Evolutionary conservation across 2,888 invertebrate species (phyloP), one percentile per base, ranked within the genome.

Genomic region (Theretra japonica): DNA sequence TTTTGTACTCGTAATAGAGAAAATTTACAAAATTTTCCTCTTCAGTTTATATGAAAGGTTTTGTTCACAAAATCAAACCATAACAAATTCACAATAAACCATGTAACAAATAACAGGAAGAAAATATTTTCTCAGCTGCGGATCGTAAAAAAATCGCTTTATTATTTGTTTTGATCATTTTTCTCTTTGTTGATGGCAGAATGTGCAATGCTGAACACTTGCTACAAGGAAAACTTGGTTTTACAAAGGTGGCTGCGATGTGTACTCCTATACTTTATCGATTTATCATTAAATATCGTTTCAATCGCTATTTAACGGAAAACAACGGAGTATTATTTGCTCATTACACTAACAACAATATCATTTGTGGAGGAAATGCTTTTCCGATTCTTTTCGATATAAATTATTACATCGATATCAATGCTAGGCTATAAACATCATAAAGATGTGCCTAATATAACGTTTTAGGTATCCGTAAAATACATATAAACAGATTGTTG

Each of bases 161-260:
- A 77, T 79, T 80, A 79, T 79, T 73, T 73, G 72, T 57, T 71
- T 75, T 75, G 75, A 76, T 75, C 79, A 77, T 73, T 76, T 71
- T 71, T 74, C 73, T 77, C 70, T 57, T 73, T 68, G 68, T 60
- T 70, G 23, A 68, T 78, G 77, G 75, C 74, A 76, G 72, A 75
- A 81, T 81, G 69, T 71, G 73, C 77, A 68, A 83, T 83, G 79
- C 76, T 33, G 75, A 73, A 78, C 83, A 83, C 80, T 80, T 82
- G 83, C 77, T 83, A 81, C 83, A 62, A 72, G 28, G 59, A 17
- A 56, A 33, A 11, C 15, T 15, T 60, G 7, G 58, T 58, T 30
- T 11, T 41, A 57, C 30, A 65, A 4, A 65, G 21, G 48, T 25
- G 21, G 33, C 21, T 21, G 6, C 21, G n/a, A 4, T 8, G 28